Evolutionary conservation across 2,888 invertebrate species (phyloP).

Genomic region (Charanyca ferruginea): DNA sequence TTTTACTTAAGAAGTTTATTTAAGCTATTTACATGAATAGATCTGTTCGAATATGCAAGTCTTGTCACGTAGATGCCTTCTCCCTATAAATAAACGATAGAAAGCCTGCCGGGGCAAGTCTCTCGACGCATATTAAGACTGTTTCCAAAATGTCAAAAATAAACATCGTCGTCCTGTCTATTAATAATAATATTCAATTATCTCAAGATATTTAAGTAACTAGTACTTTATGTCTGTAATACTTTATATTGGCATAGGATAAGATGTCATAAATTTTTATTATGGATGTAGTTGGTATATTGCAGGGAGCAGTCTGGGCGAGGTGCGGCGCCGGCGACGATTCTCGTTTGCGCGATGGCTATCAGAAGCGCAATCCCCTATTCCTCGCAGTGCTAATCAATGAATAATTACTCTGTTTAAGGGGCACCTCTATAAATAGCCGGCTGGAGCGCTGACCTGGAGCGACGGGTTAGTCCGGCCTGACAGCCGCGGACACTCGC

Average conservation of each 20-base stretch:
- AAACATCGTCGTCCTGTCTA: neutral
- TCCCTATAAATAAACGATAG: slow-evolving; percentile 59
- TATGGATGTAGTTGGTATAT: slow-evolving; percentile 53
- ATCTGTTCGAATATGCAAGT: slow-evolving; percentile 58
- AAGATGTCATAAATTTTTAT: slow-evolving; percentile 62
- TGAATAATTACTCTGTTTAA: slow-evolving; percentile 92
- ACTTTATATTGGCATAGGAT: slow-evolving; percentile 44
- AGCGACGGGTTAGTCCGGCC: slow-evolving; percentile 91
- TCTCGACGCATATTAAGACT: slow-evolving; percentile 21
- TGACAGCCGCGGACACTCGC: slow-evolving; percentile 88
- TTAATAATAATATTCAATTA: slow-evolving; percentile 35
- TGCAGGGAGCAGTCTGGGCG: slow-evolving; percentile 70
- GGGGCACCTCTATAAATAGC: slow-evolving; percentile 91
- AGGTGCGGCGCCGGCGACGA: slow-evolving; percentile 86
- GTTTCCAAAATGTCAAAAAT: slow-evolving; percentile 35
- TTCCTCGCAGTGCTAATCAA: slow-evolving; percentile 91
- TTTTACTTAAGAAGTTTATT: slow-evolving; percentile 39
- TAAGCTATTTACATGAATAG: slow-evolving; percentile 39
- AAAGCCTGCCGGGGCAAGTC: slow-evolving; percentile 27
- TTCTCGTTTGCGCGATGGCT: slow-evolving; percentile 90
- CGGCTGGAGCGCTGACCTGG: slow-evolving; percentile 91
- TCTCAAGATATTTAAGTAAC: slow-evolving; percentile 35
- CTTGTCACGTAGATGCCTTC: slow-evolving; percentile 65
- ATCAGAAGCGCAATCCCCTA: slow-evolving; percentile 91
- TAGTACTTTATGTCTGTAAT: slow-evolving; percentile 33